Evolutionary conservation across 2,113 vertebrate genomes (phyloP).

Genomic region (Chaenocephalus aceratus): DNA sequence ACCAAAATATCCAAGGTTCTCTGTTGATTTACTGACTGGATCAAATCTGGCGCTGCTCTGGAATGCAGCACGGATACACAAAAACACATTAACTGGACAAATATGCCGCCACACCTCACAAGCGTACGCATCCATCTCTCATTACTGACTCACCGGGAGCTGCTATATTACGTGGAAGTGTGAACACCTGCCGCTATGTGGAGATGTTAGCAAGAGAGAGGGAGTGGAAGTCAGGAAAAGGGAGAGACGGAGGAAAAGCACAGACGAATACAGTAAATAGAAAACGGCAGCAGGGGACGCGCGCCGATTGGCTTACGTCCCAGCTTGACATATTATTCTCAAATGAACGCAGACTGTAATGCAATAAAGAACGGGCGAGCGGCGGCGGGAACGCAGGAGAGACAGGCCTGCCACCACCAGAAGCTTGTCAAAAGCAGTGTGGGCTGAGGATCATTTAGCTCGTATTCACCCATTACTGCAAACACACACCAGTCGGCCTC

Average conservation of each 20-base stretch:
- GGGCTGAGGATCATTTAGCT: slow-evolving; percentile 58
- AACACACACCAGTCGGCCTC: slow-evolving; percentile 56
- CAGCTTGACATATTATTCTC: slow-evolving; percentile 43
- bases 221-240: slow-evolving; percentile 39
- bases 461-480: slow-evolving; percentile 46
- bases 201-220: slow-evolving; percentile 6
- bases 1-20: no score
- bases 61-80: background rate
- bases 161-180: slow-evolving; percentile 50
- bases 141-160: slow-evolving; percentile 59
- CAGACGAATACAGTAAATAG: slow-evolving; percentile 21
- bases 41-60: background rate
- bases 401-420: slow-evolving; percentile 42
- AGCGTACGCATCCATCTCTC: slow-evolving; percentile 34
- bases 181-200: slow-evolving; percentile 54
- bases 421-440: slow-evolving; percentile 52
- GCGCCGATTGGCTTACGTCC: slow-evolving; percentile 40
- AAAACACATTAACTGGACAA: slow-evolving; percentile 17
- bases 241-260: slow-evolving; percentile 31
- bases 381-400: slow-evolving; percentile 10
- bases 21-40: background rate
- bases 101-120: slow-evolving; percentile 44
- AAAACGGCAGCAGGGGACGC: slow-evolving; percentile 29
- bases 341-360: slow-evolving; percentile 48
- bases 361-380: slow-evolving; percentile 30